Conservation (phyloP, 1,140 invertebrate genomes). For the Cyrtorhinus lividipennis region DNA sequence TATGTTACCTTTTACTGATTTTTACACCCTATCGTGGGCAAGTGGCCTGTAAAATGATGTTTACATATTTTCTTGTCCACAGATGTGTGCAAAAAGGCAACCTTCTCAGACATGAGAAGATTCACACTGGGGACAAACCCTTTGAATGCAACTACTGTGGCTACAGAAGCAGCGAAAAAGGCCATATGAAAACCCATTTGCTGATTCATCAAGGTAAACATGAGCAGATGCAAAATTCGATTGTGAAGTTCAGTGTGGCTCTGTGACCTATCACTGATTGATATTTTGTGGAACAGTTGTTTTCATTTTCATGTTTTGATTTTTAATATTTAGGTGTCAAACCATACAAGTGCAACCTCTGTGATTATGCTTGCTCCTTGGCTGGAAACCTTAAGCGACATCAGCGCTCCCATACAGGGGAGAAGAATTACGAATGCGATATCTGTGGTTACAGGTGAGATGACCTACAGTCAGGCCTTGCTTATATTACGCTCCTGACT, state of each 20-base stretch:
- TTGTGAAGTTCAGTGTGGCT: too few species aligned
- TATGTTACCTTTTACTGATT: too few species aligned
- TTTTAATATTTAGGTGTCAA: constrained; percentile 13
- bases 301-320: too few species aligned
- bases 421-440: constrained; percentile 57
- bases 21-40: too few species aligned
- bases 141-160: background rate
- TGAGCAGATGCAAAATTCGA: too few species aligned
- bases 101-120: background rate
- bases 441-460: constrained; percentile 42
- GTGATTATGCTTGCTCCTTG: constrained; percentile 15
- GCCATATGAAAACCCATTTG: background rate
- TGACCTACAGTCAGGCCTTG: too few species aligned
- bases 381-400: constrained; percentile 16
- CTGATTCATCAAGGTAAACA: background rate
- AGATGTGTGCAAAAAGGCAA: background rate
- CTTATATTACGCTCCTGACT: too few species aligned
- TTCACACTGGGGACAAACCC: background rate
- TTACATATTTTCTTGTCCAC: too few species aligned
- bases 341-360: constrained; percentile 14
- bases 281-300: too few species aligned
- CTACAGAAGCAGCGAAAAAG: background rate
- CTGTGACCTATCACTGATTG: too few species aligned
- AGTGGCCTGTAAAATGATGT: too few species aligned
- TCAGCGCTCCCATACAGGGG: constrained; percentile 50